Evolutionary conservation across 2,797 vertebrate genomes (phyloP).

Genomic region (Sparidentex hasta): DNA sequence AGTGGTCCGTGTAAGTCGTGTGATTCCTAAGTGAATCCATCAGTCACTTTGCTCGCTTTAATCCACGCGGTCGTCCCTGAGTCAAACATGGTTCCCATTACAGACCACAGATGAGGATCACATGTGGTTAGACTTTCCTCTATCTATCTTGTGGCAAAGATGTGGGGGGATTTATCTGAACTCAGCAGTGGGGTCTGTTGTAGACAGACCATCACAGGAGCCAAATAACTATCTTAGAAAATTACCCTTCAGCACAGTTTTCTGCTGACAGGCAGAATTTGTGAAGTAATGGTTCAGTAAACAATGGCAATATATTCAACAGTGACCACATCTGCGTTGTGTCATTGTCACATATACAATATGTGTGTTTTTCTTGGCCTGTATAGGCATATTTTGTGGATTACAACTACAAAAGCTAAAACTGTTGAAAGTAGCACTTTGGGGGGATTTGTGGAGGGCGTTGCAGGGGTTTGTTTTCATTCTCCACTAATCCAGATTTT

Average conservation of each 20-base stretch:
- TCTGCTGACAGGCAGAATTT: neutral
- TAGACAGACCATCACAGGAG: slow-evolving; percentile 4
- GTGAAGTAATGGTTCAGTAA: slow-evolving; percentile 5
- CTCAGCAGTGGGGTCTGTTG: slow-evolving; percentile 32
- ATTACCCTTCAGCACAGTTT: slow-evolving; percentile 11
- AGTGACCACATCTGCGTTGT: slow-evolving; percentile 23
- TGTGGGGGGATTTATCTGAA: slow-evolving; percentile 36
- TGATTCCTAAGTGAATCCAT: slow-evolving; percentile 45
- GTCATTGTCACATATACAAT: slow-evolving; percentile 10
- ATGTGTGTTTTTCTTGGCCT: neutral
- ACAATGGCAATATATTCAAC: slow-evolving; percentile 6
- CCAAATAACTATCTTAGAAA: slow-evolving; percentile 17
- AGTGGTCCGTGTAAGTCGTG: slow-evolving; percentile 27
- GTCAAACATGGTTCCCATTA: slow-evolving; percentile 70
- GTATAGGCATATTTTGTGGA: slow-evolving; percentile 18
- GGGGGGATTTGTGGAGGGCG: neutral
- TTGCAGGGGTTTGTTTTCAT: neutral
- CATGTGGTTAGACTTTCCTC: slow-evolving; percentile 62
- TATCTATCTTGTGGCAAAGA: slow-evolving; percentile 57
- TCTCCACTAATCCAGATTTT: slow-evolving; percentile 17
- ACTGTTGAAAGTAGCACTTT: neutral
- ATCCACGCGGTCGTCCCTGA: slow-evolving; percentile 2
- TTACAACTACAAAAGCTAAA: slow-evolving; percentile 17
- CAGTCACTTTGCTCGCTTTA: slow-evolving; percentile 24
- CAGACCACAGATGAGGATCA: slow-evolving; percentile 60